Evolutionary conservation across 2,797 vertebrate species (phyloP).

Genomic region (Zalophus californianus): DNA sequence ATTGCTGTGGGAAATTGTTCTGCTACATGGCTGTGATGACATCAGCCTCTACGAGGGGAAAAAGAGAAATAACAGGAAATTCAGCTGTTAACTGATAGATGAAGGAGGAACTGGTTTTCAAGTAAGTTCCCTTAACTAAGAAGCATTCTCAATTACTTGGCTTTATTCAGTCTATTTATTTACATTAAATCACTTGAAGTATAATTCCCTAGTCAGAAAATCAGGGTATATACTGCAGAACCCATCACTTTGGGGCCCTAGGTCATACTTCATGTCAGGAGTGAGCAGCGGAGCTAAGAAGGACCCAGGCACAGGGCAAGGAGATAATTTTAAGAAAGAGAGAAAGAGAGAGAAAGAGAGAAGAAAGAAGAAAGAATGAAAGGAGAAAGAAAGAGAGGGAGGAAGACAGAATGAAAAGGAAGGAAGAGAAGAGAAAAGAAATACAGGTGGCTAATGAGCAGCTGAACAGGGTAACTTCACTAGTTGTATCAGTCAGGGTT

Average conservation of each 20-base stretch:
- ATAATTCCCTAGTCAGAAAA: not conserved
- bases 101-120: constrained; percentile 11
- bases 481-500: not conserved
- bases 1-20: not conserved
- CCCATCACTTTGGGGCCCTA: not conserved
- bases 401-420: not conserved
- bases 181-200: not conserved
- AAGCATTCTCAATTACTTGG: not conserved
- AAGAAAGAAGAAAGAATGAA: not conserved
- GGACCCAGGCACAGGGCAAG: not conserved
- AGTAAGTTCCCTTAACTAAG: constrained; percentile 20
- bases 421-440: not conserved
- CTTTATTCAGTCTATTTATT: not conserved
- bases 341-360: not conserved
- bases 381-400: not conserved
- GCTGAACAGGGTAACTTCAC: not conserved
- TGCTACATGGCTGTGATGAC: not conserved
- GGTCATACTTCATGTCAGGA: not conserved
- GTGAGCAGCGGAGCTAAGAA: not conserved
- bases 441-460: not conserved
- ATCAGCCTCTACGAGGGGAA: not conserved
- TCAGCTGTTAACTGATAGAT: constrained; percentile 49
- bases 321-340: not conserved
- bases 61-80: constrained; percentile 40
- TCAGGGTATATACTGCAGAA: not conserved